Percentiles rank a stretch among this genome's conserved stretches.
Evolutionary conservation across 2,888 invertebrate genomes (phyloP).

Genomic region (Protonemura montana): DNA sequence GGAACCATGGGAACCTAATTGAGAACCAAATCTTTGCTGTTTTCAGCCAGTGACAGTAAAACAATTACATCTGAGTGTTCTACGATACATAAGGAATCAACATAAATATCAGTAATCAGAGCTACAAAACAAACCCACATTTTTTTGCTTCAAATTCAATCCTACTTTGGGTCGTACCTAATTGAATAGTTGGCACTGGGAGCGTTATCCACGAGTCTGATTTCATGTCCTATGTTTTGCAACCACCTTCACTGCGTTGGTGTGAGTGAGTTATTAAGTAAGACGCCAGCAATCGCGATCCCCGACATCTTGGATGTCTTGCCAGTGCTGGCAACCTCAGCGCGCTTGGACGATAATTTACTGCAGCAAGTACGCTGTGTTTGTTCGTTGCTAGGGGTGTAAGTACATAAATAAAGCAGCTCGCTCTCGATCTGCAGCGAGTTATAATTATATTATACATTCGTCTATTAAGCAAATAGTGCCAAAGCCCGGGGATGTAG

Average conservation of each 20-base stretch:
- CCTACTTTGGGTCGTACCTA: background rate
- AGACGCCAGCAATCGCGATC: background rate
- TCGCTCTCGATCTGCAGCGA: background rate
- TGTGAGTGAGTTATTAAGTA: slow-evolving; percentile 3
- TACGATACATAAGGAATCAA: background rate
- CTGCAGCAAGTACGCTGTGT: background rate
- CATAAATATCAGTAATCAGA: background rate
- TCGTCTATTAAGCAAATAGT: background rate
- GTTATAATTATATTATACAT: background rate
- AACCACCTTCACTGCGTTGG: background rate
- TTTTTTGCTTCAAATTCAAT: background rate
- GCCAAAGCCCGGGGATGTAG: background rate
- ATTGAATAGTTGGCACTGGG: too few relatives aligned
- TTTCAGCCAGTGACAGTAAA: too few relatives aligned
- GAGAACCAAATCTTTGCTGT: too few relatives aligned
- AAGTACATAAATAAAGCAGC: background rate
- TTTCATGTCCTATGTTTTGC: background rate
- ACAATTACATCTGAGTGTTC: background rate
- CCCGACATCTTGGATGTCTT: background rate
- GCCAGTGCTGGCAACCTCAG: background rate
- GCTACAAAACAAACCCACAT: background rate
- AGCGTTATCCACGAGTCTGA: background rate
- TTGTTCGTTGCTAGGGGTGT: background rate
- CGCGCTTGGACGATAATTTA: background rate
- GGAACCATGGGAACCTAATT: too few relatives aligned